Conservation (phyloP, 37 sponge, comb jelly and placozoan species). For the Theonella swinhoei region DNA sequence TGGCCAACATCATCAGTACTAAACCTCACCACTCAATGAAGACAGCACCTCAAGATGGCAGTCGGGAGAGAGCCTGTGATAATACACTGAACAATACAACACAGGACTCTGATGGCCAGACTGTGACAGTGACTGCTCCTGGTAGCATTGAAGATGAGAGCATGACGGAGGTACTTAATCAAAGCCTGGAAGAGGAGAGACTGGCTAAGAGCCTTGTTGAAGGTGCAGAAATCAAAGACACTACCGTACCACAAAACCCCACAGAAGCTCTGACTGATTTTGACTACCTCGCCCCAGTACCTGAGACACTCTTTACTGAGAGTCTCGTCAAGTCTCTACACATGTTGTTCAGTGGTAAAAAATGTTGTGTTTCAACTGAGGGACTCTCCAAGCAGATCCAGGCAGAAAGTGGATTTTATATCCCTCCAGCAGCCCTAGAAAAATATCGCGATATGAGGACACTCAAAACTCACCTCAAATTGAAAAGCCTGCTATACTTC, state of each 20-base stretch:
- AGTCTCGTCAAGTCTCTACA: not conserved
- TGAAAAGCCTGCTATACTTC: not conserved
- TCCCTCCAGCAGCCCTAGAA: not conserved
- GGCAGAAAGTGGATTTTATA: not conserved
- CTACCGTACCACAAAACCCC: not conserved
- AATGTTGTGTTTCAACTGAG: not conserved
- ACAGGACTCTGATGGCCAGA: not conserved
- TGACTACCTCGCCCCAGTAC: not conserved
- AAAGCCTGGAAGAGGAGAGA: not conserved
- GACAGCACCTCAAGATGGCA: no score
- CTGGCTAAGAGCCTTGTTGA: not conserved
- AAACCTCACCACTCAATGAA: not conserved
- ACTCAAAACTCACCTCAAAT: constrained; percentile 5
- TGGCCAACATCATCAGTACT: not conserved
- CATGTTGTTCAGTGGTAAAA: not conserved
- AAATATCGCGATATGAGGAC: not conserved
- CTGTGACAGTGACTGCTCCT: not conserved
- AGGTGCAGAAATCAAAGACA: not conserved
- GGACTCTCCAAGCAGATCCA: not conserved
- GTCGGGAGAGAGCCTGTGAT: not conserved
- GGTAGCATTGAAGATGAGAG: not conserved
- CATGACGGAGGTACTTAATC: not conserved
- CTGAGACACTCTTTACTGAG: not conserved
- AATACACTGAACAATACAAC: not conserved
- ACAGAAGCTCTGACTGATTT: not conserved